phyloP scores from a whole-genome alignment of 2,797 vertebrate genomes.

The Fringilla coelebs region DNA sequence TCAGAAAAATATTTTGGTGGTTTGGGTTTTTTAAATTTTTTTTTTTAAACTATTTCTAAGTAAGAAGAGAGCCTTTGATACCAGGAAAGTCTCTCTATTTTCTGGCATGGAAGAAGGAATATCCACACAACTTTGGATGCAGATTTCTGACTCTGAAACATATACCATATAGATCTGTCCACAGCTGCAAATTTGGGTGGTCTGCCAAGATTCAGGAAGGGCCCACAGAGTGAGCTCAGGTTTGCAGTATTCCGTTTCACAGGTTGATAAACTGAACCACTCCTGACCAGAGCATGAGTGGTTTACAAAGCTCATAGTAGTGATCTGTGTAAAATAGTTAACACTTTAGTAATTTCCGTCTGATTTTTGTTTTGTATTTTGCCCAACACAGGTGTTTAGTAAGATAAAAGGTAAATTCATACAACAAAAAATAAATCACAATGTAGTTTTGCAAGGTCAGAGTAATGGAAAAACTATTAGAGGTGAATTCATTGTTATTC shows the following conservation, averaged over 20 bases:
- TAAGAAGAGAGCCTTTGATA: not conserved
- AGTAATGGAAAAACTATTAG: conserved; percentile 42
- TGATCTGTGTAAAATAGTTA: not conserved
- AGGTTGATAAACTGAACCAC: not conserved
- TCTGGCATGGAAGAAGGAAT: not conserved
- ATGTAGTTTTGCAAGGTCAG: conserved; percentile 59
- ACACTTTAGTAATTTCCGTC: not conserved
- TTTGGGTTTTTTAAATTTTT: not conserved
- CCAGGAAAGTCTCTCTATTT: not conserved
- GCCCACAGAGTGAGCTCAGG: not conserved
- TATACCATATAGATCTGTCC: not conserved
- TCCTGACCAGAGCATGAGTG: not conserved
- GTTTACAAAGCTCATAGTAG: not conserved
- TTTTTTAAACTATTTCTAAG: not conserved
- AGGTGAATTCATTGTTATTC: conserved; percentile 72
- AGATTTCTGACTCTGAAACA: not conserved
- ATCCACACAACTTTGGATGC: not conserved
- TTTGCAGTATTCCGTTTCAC: accelerated
- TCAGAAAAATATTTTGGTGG: not conserved
- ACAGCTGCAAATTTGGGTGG: not conserved
- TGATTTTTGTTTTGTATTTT: not conserved
- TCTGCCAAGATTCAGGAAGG: not conserved
- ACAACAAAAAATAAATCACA: not conserved
- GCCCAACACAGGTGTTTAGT: not conserved
- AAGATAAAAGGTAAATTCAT: not conserved